Percentiles rank a stretch among this genome's conserved stretches.
Evolutionary conservation across 2,113 vertebrate species (phyloP).

Genomic region (Dipodomys merriami): DNA sequence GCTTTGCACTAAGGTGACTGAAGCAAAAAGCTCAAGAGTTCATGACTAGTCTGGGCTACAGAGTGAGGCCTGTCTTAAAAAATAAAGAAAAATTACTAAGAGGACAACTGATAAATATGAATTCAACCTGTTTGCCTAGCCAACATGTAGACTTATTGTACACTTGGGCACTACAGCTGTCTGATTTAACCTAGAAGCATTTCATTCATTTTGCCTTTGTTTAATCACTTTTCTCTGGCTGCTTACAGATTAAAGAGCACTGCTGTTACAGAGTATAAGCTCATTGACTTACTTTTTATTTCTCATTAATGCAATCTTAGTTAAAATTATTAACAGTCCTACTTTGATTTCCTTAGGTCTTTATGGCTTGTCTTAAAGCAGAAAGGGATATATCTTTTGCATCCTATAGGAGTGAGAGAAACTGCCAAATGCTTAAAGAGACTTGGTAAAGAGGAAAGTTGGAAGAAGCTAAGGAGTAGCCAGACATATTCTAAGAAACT

Average conservation of each 20-base stretch:
- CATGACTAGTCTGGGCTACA: neutral
- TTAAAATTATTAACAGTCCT: neutral
- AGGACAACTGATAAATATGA: neutral
- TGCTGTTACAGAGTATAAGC: no score
- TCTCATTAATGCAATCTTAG: neutral
- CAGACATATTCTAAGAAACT: neutral
- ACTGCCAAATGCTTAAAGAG: neutral
- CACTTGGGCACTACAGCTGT: neutral
- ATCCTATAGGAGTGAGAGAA: neutral
- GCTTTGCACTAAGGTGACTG: neutral
- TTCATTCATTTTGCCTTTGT: fast-evolving
- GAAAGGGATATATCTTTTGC: neutral
- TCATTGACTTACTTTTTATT: no score
- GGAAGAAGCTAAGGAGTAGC: neutral
- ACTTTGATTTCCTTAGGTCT: neutral
- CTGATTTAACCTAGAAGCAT: neutral
- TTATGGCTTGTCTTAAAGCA: neutral
- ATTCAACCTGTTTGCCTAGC: neutral
- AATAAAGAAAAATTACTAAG: neutral
- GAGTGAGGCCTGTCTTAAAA: neutral
- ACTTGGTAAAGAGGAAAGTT: neutral
- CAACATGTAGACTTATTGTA: neutral
- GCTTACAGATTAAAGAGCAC: neutral
- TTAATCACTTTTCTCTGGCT: neutral
- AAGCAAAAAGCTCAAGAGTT: neutral